Percentiles rank a stretch among this genome's conserved stretches.
Evolutionary conservation across 1,140 invertebrate genomes (phyloP).

Genomic region (Physella acuta): DNA sequence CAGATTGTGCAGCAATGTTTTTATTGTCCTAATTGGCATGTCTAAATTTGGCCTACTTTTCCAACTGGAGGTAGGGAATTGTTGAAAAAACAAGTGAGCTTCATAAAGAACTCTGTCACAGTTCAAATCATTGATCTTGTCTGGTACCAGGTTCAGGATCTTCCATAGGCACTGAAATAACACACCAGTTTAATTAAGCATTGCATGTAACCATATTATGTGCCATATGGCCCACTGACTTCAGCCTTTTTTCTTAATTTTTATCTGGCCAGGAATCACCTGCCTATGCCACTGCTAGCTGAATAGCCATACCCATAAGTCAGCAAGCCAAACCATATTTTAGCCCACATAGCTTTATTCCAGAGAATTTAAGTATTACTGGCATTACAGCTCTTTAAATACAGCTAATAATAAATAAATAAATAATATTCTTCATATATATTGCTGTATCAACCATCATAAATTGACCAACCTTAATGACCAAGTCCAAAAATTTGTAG

Average conservation of each 20-base stretch:
- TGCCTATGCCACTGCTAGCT: no score
- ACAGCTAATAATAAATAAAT: no score
- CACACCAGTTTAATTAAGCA: no score
- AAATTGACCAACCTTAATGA: slow-evolving; percentile 73
- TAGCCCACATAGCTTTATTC: no score
- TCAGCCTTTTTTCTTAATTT: no score
- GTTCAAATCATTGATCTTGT: slow-evolving; percentile 75
- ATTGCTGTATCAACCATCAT: neutral
- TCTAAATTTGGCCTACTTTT: slow-evolving; percentile 71
- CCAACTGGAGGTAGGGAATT: slow-evolving; percentile 80
- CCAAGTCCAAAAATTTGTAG: slow-evolving; percentile 76
- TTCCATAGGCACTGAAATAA: slow-evolving; percentile 75
- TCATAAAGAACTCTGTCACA: slow-evolving; percentile 81
- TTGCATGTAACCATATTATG: no score
- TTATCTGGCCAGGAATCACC: no score
- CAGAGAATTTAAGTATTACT: no score
- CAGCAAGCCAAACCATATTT: no score
- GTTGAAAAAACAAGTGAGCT: slow-evolving; percentile 81
- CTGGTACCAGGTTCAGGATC: slow-evolving; percentile 76
- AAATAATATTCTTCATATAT: neutral
- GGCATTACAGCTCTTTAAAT: no score
- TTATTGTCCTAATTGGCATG: slow-evolving; percentile 82
- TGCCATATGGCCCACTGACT: no score
- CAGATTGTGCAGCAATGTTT: slow-evolving; percentile 86
- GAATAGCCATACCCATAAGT: no score